These are phyloP conservation scores for Gobionotothen gibberifrons DNA, from an alignment of 2,797 vertebrate species.

Conservation along the genomic window DNA sequence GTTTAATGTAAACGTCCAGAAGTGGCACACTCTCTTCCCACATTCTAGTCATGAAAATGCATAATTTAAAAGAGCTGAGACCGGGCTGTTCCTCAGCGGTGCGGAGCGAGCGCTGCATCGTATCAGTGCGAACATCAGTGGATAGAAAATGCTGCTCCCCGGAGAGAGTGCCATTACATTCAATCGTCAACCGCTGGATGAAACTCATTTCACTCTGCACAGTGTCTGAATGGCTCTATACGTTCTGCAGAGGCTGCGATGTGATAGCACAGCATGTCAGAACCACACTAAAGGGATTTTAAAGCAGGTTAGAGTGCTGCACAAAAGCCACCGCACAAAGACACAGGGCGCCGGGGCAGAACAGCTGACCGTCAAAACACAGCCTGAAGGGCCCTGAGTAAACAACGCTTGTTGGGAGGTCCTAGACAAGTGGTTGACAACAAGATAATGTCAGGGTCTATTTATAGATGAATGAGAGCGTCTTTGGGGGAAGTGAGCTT, in stretches of 20 bases:
- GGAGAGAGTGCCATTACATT: constrained; percentile 73
- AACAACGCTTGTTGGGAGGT: constrained; percentile 50
- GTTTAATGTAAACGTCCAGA: constrained; percentile 62
- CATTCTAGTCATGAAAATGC: constrained; percentile 66
- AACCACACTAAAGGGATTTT: constrained; percentile 59
- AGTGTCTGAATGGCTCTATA: constrained; percentile 62
- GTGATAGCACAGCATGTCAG: constrained; percentile 60
- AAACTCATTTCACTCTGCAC: constrained; percentile 66
- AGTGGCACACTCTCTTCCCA: constrained; percentile 46
- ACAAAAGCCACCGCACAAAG: constrained; percentile 54
- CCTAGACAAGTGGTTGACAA: constrained; percentile 49
- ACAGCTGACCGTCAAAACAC: constrained; percentile 57
- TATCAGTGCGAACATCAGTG: constrained; percentile 67
- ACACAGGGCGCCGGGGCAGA: constrained; percentile 54
- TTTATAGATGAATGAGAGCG: constrained; percentile 59
- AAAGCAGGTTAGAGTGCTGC: constrained; percentile 52
- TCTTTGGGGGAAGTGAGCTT: constrained; percentile 39
- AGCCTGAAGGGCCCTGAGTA: constrained; percentile 45
- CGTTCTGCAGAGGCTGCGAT: constrained; percentile 52
- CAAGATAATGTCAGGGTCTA: constrained; percentile 63
- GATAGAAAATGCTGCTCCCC: constrained; percentile 66
- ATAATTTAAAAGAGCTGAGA: constrained; percentile 71
- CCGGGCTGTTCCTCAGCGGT: constrained; percentile 63
- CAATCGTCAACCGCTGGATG: constrained; percentile 65
- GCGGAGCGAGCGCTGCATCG: constrained; percentile 52